Conservation (phyloP, 2,113 vertebrate species). For the Polypterus bichir region DNA sequence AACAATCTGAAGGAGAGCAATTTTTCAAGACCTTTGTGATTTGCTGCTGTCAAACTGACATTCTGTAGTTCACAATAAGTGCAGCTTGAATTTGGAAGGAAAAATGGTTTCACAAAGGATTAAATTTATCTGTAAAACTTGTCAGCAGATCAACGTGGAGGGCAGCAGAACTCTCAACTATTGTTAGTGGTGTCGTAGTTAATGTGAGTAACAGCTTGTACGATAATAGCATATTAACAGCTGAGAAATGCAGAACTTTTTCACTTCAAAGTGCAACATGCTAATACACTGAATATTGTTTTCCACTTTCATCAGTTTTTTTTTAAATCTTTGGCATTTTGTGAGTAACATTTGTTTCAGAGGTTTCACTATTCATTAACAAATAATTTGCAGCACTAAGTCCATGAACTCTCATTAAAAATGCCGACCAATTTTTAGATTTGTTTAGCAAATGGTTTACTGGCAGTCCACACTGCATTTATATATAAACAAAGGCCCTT, state of each 20-base stretch:
- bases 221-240: slow-evolving; percentile 4
- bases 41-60: not conserved
- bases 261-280: not conserved
- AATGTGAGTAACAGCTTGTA: slow-evolving; percentile 3
- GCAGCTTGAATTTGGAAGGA: not conserved
- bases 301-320: not conserved
- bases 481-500: no score
- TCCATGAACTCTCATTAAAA: no score
- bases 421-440: no score
- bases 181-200: slow-evolving; percentile 5
- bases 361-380: no score
- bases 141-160: not conserved
- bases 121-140: slow-evolving; percentile 5
- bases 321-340: no score
- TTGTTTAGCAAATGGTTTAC: no score
- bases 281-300: not conserved
- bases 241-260: not conserved
- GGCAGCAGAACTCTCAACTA: slow-evolving; percentile 1
- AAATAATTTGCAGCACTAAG: no score
- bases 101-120: not conserved
- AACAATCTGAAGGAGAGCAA: not conserved
- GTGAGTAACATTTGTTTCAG: no score
- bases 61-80: not conserved
- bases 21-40: not conserved
- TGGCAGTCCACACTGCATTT: no score